Conservation (phyloP, 2,113 vertebrate species). For the Dolichallabes microphthalmus region DNA sequence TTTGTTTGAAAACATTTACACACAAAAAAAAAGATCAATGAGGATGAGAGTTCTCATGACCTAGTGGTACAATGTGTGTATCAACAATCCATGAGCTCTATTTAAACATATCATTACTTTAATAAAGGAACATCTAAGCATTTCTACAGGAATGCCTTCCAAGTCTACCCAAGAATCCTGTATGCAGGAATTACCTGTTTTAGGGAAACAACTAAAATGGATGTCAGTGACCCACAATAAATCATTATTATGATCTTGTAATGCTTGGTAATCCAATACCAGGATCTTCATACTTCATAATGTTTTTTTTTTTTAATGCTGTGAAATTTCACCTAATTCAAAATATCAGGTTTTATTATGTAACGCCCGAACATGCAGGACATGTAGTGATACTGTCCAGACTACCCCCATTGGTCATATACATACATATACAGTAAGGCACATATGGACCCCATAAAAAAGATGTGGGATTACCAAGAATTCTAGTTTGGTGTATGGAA, state of each 20-base stretch:
- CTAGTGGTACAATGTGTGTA: not conserved
- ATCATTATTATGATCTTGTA: slow-evolving; percentile 11
- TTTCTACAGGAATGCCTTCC: not conserved
- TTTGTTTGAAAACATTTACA: not conserved
- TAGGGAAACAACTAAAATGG: not conserved
- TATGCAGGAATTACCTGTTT: not conserved
- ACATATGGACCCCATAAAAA: slow-evolving; percentile 23
- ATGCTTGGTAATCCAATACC: not conserved
- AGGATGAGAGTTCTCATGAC: not conserved
- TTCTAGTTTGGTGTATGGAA: not conserved
- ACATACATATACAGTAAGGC: not conserved
- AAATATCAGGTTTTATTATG: slow-evolving; percentile 8
- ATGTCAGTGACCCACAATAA: not conserved
- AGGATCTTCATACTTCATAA: not conserved
- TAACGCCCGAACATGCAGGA: not conserved
- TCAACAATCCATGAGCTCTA: not conserved
- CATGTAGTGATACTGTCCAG: slow-evolving; percentile 1
- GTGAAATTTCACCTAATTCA: not conserved
- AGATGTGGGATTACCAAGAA: not conserved
- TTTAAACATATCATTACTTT: not conserved
- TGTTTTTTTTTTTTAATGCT: not conserved
- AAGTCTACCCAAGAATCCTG: no score
- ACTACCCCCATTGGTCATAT: slow-evolving; percentile 18
- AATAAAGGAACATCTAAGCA: not conserved
- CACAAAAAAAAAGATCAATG: not conserved